Conservation (phyloP, 2,888 invertebrate genomes). For the Hypomecis atomaria region DNA sequence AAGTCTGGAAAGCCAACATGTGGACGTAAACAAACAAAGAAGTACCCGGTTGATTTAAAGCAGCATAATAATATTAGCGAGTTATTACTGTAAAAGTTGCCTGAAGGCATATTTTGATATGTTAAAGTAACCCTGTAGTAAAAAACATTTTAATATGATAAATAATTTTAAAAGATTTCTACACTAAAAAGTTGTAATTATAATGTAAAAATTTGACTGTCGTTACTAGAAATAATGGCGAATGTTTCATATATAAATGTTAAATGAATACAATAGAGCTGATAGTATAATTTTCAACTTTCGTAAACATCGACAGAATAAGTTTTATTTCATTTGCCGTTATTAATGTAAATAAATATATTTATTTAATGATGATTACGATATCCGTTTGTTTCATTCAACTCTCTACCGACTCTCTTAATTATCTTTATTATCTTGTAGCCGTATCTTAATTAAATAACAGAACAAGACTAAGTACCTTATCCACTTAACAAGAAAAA, state of each 20-base stretch:
- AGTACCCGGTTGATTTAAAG: no score
- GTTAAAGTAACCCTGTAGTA: conserved; percentile 13
- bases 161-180: conserved; percentile 68
- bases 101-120: not conserved
- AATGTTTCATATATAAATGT: conserved; percentile 50
- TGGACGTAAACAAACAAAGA: no score
- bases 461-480: no score
- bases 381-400: conserved; percentile 60
- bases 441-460: no score
- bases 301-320: conserved; percentile 76
- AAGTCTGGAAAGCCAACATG: no score
- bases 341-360: conserved; percentile 83
- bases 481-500: no score
- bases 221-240: conserved; percentile 57
- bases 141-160: conserved; percentile 41
- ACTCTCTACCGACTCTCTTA: not conserved
- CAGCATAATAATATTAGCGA: no score
- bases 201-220: conserved; percentile 73
- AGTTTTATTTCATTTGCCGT: conserved; percentile 71
- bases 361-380: conserved; percentile 79
- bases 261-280: conserved; percentile 55
- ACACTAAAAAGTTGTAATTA: conserved; percentile 76
- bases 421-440: no score
- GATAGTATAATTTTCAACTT: conserved; percentile 58
- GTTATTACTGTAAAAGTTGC: no score